phyloP scores from a whole-genome alignment of 2,888 invertebrate genomes.

The Danaus chrysippus region DNA sequence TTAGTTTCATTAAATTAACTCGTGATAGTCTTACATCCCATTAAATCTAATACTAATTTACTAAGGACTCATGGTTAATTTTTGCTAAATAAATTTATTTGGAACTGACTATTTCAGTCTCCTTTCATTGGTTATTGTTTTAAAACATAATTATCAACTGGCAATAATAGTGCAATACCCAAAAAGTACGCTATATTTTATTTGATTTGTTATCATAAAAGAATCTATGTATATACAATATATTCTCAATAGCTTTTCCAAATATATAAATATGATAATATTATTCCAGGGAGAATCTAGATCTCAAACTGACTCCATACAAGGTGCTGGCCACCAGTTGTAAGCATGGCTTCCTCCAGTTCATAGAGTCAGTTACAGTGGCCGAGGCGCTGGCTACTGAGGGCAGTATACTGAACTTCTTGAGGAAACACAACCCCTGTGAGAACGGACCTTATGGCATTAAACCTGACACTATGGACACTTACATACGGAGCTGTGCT shows the following conservation, averaged over 20 bases:
- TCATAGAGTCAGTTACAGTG: constrained; percentile 94
- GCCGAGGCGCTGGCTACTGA: constrained; percentile 94
- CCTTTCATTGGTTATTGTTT: no score
- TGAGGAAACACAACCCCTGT: constrained; percentile 92
- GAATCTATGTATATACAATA: no score
- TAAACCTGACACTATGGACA: constrained; percentile 96
- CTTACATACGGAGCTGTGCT: constrained; percentile 96
- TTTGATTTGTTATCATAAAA: no score
- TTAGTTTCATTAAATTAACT: no score
- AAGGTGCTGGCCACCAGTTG: constrained; percentile 92
- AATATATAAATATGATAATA: neutral
- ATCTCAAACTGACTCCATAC: constrained; percentile 97
- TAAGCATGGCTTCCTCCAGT: constrained; percentile 97
- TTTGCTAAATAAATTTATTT: no score
- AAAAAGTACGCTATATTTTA: no score
- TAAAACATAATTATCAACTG: no score
- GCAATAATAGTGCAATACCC: no score
- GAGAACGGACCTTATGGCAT: constrained; percentile 95
- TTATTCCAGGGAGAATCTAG: constrained; percentile 87
- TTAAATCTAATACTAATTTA: no score
- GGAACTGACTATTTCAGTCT: no score
- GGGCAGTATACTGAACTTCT: constrained; percentile 95
- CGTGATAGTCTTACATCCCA: no score
- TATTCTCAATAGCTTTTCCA: neutral
- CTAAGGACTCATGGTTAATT: no score